phyloP scores from a whole-genome alignment of 2,797 vertebrate species.

The Coluber constrictor region DNA sequence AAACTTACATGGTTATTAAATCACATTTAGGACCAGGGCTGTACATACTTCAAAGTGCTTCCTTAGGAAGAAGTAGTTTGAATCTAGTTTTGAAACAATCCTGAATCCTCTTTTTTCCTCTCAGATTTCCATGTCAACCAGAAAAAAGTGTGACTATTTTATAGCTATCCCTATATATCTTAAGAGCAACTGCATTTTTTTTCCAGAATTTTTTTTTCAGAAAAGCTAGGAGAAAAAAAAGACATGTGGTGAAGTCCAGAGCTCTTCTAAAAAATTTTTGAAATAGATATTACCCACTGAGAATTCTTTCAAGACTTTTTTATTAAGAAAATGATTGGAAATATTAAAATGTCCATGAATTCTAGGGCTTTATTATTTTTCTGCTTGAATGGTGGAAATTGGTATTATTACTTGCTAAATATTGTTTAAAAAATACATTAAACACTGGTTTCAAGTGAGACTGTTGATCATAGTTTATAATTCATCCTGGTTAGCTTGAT shows the following conservation, averaged over 20 bases:
- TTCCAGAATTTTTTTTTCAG: neutral
- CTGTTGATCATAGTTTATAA: neutral
- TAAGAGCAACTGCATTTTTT: neutral
- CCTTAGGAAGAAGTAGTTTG: neutral
- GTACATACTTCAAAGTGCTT: neutral
- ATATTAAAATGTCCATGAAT: neutral
- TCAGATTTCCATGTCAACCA: neutral
- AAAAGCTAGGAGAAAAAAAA: neutral
- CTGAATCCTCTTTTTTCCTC: neutral
- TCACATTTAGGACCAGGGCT: neutral
- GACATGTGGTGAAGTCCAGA: neutral
- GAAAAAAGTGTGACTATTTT: neutral
- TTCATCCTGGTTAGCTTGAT: neutral
- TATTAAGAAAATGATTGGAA: neutral
- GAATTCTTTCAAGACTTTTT: neutral
- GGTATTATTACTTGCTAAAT: neutral
- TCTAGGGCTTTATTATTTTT: neutral
- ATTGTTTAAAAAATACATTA: neutral
- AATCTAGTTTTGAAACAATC: neutral
- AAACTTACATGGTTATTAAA: neutral
- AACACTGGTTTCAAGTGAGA: neutral
- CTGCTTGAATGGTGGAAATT: neutral
- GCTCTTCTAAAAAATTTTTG: neutral
- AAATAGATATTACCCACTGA: neutral
- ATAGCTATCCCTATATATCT: neutral